Base-by-base conservation (phyloP, 2,888 invertebrate species). In the Trachelus iudaicus region DNA sequence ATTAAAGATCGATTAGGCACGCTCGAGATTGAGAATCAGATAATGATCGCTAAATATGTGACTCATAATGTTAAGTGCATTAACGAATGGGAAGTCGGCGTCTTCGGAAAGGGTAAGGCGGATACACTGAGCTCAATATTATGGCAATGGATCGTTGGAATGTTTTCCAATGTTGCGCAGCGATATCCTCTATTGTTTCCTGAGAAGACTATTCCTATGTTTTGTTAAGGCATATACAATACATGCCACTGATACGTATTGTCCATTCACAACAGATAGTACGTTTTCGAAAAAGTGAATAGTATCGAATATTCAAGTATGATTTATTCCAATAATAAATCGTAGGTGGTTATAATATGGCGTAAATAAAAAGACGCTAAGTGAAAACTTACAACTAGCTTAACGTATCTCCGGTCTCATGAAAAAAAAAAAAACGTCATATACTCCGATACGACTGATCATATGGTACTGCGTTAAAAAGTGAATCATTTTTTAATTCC, bases 51-150 rank as follows among this genome's bases (percentile, higher is more conserved):
- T 6, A 40, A 71, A 13, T n/a, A 56, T 68, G 69, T 73, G 23
- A 68, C 30, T 9, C 30, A 73, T 30, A 12, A 37, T 11, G 37
- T 75, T 11, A 15, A n/a, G 11, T 80, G 80, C 13, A 69, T 81
- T 34, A 78, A 69, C 40, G 6, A 23, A n/a, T 40, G 68, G 11
- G 13, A 30, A 1, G 75, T 77, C 13, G 79, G 78, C 1, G 79
- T 77, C 12, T 73, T 77, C 33, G 80, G 78, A 11, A 40, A 78
- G 15, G 76, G 15, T 82, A 79, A 74, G 81, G 79, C 4, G 82
- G 82, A 1, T 79, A 79, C 40, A 69, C 77, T 74, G 80, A 74
- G 1, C 77, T 79, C n/a, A 77, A 76, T 34, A 56, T 80, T 12
- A 56, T 76, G 34, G 69, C 76, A 30, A 69, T 15, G 56, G 75